These are phyloP conservation scores for Tanytarsus gracilentus DNA, from an alignment of 2,888 invertebrate genomes.

Conservation along the genomic window DNA sequence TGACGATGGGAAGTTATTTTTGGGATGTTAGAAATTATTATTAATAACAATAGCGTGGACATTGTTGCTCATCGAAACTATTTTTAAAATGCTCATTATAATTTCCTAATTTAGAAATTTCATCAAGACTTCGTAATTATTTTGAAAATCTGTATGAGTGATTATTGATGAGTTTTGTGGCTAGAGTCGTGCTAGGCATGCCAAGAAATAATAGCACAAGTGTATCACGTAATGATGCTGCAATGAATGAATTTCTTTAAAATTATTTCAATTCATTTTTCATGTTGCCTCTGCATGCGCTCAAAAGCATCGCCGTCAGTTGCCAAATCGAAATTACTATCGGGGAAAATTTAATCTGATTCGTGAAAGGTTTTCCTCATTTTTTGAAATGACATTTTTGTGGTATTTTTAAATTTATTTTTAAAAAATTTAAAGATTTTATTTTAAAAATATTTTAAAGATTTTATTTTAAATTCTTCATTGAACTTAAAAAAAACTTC, in stretches of 20 bases:
- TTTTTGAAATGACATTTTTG: too few species aligned
- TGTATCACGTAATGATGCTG: neutral
- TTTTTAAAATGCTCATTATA: too few species aligned
- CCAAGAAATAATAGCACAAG: neutral
- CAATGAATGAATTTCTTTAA: neutral
- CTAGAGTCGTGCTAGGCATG: neutral
- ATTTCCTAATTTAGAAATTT: too few species aligned
- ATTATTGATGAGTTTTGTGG: neutral
- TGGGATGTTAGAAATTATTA: neutral
- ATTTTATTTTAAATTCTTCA: too few species aligned
- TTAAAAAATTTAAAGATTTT: too few species aligned
- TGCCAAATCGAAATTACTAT: slow-evolving; percentile 1
- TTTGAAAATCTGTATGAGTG: too few species aligned
- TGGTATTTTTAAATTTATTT: too few species aligned
- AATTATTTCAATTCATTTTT: neutral
- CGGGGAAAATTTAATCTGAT: slow-evolving; percentile 9
- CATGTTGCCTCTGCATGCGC: neutral
- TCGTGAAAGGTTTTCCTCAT: too few species aligned
- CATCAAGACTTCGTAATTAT: neutral
- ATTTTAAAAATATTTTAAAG: too few species aligned
- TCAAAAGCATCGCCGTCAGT: neutral
- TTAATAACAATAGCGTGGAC: too few species aligned
- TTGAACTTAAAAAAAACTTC: too few species aligned
- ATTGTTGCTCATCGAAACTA: too few species aligned
- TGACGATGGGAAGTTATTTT: neutral